Evolutionary conservation across 30 jellyfish, hydroid and myxozoan species (phyloP).

Genomic region (Chrysaora quinquecirrha): DNA sequence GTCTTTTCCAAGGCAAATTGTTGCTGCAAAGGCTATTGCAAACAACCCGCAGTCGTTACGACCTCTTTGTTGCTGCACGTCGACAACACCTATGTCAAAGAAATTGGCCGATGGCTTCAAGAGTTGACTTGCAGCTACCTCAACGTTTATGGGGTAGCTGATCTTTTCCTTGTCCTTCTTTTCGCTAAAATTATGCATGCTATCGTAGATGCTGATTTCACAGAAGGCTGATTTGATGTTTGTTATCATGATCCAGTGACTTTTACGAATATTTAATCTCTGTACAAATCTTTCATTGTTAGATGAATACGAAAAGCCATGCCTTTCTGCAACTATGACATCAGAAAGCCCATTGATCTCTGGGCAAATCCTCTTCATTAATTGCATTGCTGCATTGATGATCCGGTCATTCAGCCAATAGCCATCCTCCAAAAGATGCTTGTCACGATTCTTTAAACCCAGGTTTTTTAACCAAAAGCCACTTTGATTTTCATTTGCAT

Average conservation of each 20-base stretch:
- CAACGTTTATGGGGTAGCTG: not conserved
- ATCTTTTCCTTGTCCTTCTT: not conserved
- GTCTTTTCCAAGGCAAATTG: not conserved
- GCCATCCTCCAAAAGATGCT: not conserved
- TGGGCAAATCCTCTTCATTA: not conserved
- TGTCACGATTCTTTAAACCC: not conserved
- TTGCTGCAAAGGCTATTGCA: slow-evolving; percentile 1
- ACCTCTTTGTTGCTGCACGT: slow-evolving; percentile 10
- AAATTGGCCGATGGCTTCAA: not conserved
- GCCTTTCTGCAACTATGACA: not conserved
- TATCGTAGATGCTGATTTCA: not conserved
- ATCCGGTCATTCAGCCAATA: not conserved
- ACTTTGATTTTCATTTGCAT: not conserved
- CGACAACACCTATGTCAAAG: not conserved
- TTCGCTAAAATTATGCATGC: not conserved
- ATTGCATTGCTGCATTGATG: not conserved
- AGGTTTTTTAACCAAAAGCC: not conserved
- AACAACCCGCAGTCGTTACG: slow-evolving; percentile 17
- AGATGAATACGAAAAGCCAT: not conserved
- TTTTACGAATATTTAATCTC: not conserved
- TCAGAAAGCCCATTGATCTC: not conserved
- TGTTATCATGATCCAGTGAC: not conserved
- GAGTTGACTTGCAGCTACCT: not conserved
- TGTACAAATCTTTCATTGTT: not conserved
- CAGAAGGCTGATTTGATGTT: not conserved